Percentiles rank a stretch among this genome's conserved stretches.
These are phyloP conservation scores for Parnassius smintheus DNA, from an alignment of 2,888 invertebrate species.

Conservation along the genomic window DNA sequence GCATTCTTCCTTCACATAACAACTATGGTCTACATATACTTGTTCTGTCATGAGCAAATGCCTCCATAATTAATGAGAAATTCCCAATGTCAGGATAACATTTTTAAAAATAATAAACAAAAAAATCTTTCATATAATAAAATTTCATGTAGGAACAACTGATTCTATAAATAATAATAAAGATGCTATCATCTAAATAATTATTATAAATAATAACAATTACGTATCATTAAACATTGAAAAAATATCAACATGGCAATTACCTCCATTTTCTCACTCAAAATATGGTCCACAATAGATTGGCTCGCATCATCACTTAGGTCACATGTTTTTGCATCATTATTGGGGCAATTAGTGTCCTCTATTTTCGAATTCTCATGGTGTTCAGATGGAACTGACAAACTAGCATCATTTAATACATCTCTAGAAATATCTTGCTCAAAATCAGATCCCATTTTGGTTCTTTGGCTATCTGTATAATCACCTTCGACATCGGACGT, in stretches of 20 bases:
- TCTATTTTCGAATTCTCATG: slow-evolving; percentile 8
- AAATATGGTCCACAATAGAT: neutral
- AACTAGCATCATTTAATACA: slow-evolving; percentile 36
- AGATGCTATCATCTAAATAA: too few species aligned
- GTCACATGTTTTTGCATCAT: slow-evolving; percentile 11
- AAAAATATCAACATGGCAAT: neutral
- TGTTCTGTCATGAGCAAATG: too few species aligned
- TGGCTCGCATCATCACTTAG: slow-evolving; percentile 4
- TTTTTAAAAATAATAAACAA: too few species aligned
- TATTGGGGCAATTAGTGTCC: slow-evolving; percentile 8
- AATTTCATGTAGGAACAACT: too few species aligned
- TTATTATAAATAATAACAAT: too few species aligned
- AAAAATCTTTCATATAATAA: too few species aligned
- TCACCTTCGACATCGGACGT: slow-evolving; percentile 61
- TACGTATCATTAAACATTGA: too few species aligned
- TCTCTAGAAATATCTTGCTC: slow-evolving; percentile 41
- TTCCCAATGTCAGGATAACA: too few species aligned
- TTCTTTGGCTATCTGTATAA: slow-evolving; percentile 49
- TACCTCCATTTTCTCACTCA: slow-evolving; percentile 8
- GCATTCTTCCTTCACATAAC: too few species aligned
- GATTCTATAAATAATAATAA: too few species aligned
- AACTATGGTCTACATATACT: too few species aligned
- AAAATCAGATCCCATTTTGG: slow-evolving; percentile 41
- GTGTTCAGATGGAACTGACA: slow-evolving; percentile 38
- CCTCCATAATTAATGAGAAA: too few species aligned